These are phyloP conservation scores for Gymnodraco acuticeps DNA, from an alignment of 2,797 vertebrate species.

Conservation along the genomic window DNA sequence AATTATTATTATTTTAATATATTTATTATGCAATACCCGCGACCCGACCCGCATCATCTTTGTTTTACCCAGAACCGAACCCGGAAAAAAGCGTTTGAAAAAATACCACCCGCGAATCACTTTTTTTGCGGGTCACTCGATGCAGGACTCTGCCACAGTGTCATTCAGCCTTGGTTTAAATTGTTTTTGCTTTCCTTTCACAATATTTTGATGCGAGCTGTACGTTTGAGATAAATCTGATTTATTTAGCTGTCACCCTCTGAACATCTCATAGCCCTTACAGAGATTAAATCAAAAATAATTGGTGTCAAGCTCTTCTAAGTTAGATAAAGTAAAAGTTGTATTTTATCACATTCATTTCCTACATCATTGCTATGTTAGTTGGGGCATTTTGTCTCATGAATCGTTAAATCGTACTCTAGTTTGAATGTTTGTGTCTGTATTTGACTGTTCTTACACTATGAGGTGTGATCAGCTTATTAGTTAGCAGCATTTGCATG, in stretches of 20 bases:
- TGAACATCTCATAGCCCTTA: slow-evolving; percentile 3
- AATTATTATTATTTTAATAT: too few relatives aligned
- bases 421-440: neutral
- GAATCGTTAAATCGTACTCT: neutral
- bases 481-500: neutral
- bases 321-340: slow-evolving; percentile 4
- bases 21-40: too few relatives aligned
- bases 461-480: neutral
- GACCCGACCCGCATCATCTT: too few relatives aligned
- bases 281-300: slow-evolving; percentile 15
- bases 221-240: slow-evolving; percentile 21
- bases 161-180: slow-evolving; percentile 10
- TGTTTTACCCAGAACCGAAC: too few relatives aligned
- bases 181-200: slow-evolving; percentile 1
- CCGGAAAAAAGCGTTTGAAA: too few relatives aligned
- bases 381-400: neutral
- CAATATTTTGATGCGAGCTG: slow-evolving; percentile 7
- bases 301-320: slow-evolving; percentile 29
- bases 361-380: neutral
- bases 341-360: slow-evolving; percentile 1
- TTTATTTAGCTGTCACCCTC: slow-evolving; percentile 1
- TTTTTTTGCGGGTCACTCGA: too few relatives aligned
- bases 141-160: too few relatives aligned
- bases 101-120: too few relatives aligned
- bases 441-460: neutral